These are phyloP conservation scores for Erythrocercus mccallii DNA, from an alignment of 2,113 vertebrate species.

Conservation along the genomic window DNA sequence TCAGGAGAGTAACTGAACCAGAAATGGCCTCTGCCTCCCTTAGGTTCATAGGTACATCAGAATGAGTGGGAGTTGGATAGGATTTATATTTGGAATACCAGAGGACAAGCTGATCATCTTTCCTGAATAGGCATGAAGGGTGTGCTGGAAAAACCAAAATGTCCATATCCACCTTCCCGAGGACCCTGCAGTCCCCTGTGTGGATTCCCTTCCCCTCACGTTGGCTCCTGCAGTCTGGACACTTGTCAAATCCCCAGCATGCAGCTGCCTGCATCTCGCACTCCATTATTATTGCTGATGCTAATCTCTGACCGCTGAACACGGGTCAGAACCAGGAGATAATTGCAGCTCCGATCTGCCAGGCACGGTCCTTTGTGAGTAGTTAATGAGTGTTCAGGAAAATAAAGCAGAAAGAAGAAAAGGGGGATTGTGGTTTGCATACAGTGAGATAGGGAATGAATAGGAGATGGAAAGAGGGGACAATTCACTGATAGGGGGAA, in stretches of 20 bases:
- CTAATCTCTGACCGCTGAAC: slow-evolving; percentile 61
- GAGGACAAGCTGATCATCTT: background rate
- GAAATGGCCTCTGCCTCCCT: background rate
- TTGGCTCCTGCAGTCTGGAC: slow-evolving; percentile 13
- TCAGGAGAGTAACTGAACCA: background rate
- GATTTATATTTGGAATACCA: background rate
- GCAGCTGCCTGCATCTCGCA: background rate
- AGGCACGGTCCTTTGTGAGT: slow-evolving; percentile 69
- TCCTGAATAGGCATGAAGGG: background rate
- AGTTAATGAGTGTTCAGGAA: slow-evolving; percentile 70
- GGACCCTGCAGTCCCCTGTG: background rate
- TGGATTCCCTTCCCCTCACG: background rate
- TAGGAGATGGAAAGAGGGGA: slow-evolving; percentile 46
- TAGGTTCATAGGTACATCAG: background rate
- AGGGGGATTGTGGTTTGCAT: slow-evolving; percentile 68
- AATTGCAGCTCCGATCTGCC: slow-evolving; percentile 64
- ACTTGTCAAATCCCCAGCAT: slow-evolving; percentile 39
- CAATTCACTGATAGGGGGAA: slow-evolving; percentile 23
- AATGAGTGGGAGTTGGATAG: background rate
- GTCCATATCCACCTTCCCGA: background rate
- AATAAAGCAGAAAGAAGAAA: slow-evolving; percentile 68
- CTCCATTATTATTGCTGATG: slow-evolving; percentile 69
- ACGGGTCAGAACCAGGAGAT: slow-evolving; percentile 68
- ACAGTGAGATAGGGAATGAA: slow-evolving; percentile 56
- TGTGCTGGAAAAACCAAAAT: background rate